Evolutionary conservation across 2,888 invertebrate species (phyloP).

Genomic region (Steinernema scapterisci): DNA sequence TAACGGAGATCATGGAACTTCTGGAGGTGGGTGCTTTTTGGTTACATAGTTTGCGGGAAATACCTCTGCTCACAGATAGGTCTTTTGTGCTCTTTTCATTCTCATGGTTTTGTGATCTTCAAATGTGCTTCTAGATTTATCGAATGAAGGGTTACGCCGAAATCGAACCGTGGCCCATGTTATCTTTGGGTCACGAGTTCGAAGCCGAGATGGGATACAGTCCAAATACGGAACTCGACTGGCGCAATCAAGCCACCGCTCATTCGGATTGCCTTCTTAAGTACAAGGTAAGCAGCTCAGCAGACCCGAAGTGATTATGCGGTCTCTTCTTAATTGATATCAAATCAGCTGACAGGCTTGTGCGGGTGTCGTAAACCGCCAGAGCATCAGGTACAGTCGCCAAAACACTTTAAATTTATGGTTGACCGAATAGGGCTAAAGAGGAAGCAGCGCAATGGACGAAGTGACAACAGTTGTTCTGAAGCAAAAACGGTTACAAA

Average conservation of each 20-base stretch:
- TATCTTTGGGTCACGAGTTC: conserved; percentile 46
- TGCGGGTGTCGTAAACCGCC: not conserved
- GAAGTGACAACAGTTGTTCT: too few relatives aligned
- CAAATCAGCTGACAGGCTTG: conserved; percentile 1
- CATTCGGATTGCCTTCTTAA: conserved; percentile 62
- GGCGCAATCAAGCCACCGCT: conserved; percentile 61
- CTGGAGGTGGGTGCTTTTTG: conserved; percentile 43
- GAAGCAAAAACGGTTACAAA: too few relatives aligned
- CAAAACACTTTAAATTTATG: too few relatives aligned
- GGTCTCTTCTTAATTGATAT: not conserved
- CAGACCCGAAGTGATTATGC: not conserved
- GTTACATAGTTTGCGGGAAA: conserved; percentile 41
- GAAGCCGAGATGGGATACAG: conserved; percentile 47
- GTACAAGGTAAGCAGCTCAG: conserved; percentile 47
- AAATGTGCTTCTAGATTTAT: conserved; percentile 38
- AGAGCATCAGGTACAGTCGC: not conserved
- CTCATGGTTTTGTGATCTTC: too few relatives aligned
- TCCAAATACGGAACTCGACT: conserved; percentile 60
- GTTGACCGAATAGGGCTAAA: too few relatives aligned
- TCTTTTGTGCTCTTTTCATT: too few relatives aligned
- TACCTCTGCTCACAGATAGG: not conserved
- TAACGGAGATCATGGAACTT: conserved; percentile 51
- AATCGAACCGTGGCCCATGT: conserved; percentile 53
- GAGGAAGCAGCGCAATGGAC: too few relatives aligned
- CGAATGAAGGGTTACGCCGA: conserved; percentile 38